Base-by-base conservation (phyloP, 64 coral and sea anemone species). In the Montipora cactus region DNA sequence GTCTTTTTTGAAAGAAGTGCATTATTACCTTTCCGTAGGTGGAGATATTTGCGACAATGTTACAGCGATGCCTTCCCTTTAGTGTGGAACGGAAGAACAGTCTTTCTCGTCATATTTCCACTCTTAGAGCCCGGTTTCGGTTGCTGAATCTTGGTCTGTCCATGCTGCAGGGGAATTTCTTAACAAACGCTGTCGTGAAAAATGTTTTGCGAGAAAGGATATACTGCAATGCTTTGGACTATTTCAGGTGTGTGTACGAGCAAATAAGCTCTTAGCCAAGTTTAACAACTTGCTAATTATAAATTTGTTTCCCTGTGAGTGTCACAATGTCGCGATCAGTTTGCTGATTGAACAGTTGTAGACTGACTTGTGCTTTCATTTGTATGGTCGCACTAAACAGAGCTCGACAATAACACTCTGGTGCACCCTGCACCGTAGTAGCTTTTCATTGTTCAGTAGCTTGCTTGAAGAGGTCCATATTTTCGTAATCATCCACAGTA, bases 191-290 rank as follows among this genome's bases (percentile, higher is more conserved):
- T 11, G 79, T 96, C 21, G 85, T 93, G 44, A 99, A 99, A 25
- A 99, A 99, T 55, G 98, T 99, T 19, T 74, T 99, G 18, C 91
- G 98, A 25, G 98, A 99, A 47, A 87, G 98, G 21, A 96, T 99
- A 16, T 99, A 99, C 92, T 90, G 84, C 44, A 99, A 96, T 52
- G 90, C 98, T 59, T 49, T 99, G 83, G 98, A 99, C 47, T 99
- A 96, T 88, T 99, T 96, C 69, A 96, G 98, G 98, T 99, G 23
- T 46, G 9, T 46, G 1, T 14, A 76, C 14, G 7, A 2, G 71
- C 19, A 7, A 9, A 74, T 0, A 11, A 74, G 28, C 8, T 44
- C 5, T 44, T 44, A 37, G 22, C 16, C 12, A 57, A 57, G 11
- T 57, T 57, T 57, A 11, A 57, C 11, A 57, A 57, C 6, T 57